Conservation (phyloP, 2,888 invertebrate genomes). For the Chelonus formosanus region DNA sequence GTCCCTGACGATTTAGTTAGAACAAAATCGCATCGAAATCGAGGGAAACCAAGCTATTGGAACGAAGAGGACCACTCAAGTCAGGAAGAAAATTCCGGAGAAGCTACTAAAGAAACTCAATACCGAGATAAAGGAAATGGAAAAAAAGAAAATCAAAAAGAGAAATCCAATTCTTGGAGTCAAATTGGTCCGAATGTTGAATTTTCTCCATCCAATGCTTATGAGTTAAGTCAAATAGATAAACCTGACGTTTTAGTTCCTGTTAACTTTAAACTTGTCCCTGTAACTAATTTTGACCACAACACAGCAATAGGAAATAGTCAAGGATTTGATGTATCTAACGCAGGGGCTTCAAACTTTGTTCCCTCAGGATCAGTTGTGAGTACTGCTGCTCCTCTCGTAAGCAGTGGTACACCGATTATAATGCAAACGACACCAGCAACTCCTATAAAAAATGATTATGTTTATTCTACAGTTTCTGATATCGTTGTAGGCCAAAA, state of each 20-base stretch:
- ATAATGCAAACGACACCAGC: slow-evolving; percentile 9
- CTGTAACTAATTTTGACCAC: slow-evolving; percentile 63
- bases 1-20: slow-evolving; percentile 42
- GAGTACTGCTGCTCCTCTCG: slow-evolving; percentile 49
- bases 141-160: slow-evolving; percentile 39
- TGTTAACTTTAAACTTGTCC: slow-evolving; percentile 57
- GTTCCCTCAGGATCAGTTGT: slow-evolving; percentile 47
- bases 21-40: slow-evolving; percentile 46
- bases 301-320: slow-evolving; percentile 64
- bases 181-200: slow-evolving; percentile 55
- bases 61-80: slow-evolving; percentile 46
- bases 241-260: slow-evolving; percentile 58
- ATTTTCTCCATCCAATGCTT: slow-evolving; percentile 53
- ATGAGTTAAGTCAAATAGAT: slow-evolving; percentile 54
- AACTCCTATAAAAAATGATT: slow-evolving; percentile 35
- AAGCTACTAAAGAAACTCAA: slow-evolving; percentile 36
- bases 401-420: slow-evolving; percentile 45
- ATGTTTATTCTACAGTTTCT: slow-evolving; percentile 49
- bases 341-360: slow-evolving; percentile 59
- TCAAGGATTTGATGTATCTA: slow-evolving; percentile 66
- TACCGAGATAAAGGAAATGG: slow-evolving; percentile 21
- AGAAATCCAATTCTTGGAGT: slow-evolving; percentile 49
- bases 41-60: slow-evolving; percentile 47
- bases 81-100: slow-evolving; percentile 45
- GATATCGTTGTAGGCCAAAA: slow-evolving; percentile 60